Evolutionary conservation across 2,888 invertebrate genomes (phyloP).

Genomic region (Zygaena filipendulae): DNA sequence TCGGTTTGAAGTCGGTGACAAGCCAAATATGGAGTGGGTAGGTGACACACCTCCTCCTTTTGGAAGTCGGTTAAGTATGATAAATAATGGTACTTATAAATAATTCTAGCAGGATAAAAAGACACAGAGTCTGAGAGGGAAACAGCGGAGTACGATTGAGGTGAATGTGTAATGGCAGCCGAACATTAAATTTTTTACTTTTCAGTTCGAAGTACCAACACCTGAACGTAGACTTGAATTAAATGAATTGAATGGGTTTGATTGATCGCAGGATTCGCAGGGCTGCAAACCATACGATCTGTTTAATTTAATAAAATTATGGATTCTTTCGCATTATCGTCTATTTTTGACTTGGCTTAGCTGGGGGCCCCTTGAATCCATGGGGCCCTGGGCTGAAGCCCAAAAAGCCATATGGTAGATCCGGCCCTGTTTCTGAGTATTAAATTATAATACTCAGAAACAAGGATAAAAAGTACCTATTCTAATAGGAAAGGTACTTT

Average conservation of each 20-base stretch:
- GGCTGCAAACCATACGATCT: not conserved
- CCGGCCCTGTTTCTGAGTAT: not conserved
- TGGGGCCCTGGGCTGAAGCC: slow-evolving; percentile 2
- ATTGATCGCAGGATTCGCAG: not conserved
- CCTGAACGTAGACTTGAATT: not conserved
- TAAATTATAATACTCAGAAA: too few species aligned
- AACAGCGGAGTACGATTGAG: not conserved
- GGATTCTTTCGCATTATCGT: not conserved
- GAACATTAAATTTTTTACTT: not conserved
- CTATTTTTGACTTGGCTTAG: not conserved
- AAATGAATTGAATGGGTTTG: not conserved
- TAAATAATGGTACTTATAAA: not conserved
- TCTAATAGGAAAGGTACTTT: too few species aligned
- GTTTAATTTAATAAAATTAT: not conserved
- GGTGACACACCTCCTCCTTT: too few species aligned
- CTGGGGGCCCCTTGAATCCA: not conserved
- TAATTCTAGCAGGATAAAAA: not conserved
- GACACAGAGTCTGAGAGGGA: not conserved
- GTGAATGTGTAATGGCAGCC: not conserved
- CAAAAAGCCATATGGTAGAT: slow-evolving; percentile 2
- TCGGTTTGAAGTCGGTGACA: too few species aligned
- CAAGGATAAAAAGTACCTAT: too few species aligned
- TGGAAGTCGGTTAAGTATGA: too few species aligned
- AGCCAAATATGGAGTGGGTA: too few species aligned
- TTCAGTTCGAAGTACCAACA: not conserved